Conservation (phyloP, 2,888 invertebrate species). For the Caenorhabditis imperialis region DNA sequence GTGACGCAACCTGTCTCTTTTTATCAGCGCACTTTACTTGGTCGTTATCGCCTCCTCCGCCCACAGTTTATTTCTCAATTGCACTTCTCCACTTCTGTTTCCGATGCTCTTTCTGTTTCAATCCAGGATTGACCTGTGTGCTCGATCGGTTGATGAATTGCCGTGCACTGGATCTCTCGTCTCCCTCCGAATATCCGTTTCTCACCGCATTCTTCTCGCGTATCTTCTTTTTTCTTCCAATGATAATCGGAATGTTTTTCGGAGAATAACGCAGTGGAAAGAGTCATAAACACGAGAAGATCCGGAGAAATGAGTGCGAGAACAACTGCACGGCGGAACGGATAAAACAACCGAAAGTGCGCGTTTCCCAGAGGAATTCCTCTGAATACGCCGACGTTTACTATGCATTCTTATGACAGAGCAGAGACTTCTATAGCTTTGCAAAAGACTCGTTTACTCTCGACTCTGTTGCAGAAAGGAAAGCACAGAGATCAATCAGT, state of each 20-base stretch:
- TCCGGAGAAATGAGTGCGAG: conserved; percentile 5
- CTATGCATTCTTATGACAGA: too few relatives aligned
- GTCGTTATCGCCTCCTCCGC: conserved; percentile 9
- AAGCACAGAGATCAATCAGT: too few relatives aligned
- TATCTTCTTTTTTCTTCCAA: conserved; percentile 20
- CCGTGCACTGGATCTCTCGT: conserved; percentile 4
- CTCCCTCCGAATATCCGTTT: conserved; percentile 1
- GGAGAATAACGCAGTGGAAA: conserved; percentile 1
- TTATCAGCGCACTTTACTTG: conserved; percentile 34
- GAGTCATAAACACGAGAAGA: conserved; percentile 21
- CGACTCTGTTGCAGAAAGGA: too few relatives aligned
- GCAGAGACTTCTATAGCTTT: too few relatives aligned
- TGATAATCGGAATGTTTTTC: conserved; percentile 38
- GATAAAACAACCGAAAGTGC: conserved; percentile 17
- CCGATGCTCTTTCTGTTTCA: conserved; percentile 7
- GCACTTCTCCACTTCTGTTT: conserved; percentile 6
- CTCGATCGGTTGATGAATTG: conserved; percentile 34
- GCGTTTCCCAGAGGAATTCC: conserved; percentile 21
- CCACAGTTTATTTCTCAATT: conserved; percentile 18
- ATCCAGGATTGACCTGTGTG: conserved; percentile 38
- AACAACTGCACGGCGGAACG: conserved; percentile 7
- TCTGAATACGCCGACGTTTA: too few relatives aligned
- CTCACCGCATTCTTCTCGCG: conserved; percentile 3
- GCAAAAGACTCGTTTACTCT: too few relatives aligned
- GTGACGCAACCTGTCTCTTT: conserved; percentile 33